Evolutionary conservation across 2,797 vertebrate genomes (phyloP).

Genomic region (Ctenosaura bakeri): DNA sequence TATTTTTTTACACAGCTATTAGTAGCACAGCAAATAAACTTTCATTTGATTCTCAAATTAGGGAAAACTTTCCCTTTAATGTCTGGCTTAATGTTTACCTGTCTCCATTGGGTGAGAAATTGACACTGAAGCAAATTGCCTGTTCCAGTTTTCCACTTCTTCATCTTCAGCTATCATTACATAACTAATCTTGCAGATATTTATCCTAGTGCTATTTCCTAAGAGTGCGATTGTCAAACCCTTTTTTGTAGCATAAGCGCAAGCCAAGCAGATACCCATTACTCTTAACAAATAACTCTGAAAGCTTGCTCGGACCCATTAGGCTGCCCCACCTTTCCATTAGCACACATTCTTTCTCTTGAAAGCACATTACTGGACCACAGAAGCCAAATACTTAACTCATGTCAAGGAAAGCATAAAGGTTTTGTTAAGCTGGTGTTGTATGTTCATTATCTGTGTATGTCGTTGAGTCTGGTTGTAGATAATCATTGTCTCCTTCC

Average conservation of each 20-base stretch:
- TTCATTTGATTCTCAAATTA: constrained; percentile 53
- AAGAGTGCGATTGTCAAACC: constrained; percentile 24
- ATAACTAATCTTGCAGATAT: constrained; percentile 49
- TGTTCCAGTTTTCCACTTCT: constrained; percentile 22
- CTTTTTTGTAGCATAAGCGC: constrained; percentile 26
- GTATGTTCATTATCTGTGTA: constrained; percentile 17
- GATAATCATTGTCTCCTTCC: not conserved
- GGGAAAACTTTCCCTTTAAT: constrained; percentile 36
- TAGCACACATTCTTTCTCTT: constrained; percentile 34
- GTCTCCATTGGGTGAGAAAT: constrained; percentile 30
- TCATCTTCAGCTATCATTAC: constrained; percentile 13
- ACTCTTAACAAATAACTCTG: constrained; percentile 25
- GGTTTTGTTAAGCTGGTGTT: constrained; percentile 37
- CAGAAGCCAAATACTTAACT: constrained; percentile 32
- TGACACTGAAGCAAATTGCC: constrained; percentile 18
- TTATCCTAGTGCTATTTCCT: constrained; percentile 47
- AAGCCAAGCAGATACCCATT: constrained; percentile 43
- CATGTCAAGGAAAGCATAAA: constrained; percentile 10
- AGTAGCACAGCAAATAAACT: constrained; percentile 43
- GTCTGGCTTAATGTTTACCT: constrained; percentile 48
- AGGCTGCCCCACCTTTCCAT: constrained; percentile 35
- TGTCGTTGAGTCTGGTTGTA: constrained; percentile 36
- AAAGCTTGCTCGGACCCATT: constrained; percentile 9
- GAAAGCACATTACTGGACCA: constrained; percentile 21
- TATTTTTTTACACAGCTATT: constrained; percentile 49